Evolutionary conservation across 2,888 invertebrate species (phyloP).

Genomic region (Callyntrura sp.): DNA sequence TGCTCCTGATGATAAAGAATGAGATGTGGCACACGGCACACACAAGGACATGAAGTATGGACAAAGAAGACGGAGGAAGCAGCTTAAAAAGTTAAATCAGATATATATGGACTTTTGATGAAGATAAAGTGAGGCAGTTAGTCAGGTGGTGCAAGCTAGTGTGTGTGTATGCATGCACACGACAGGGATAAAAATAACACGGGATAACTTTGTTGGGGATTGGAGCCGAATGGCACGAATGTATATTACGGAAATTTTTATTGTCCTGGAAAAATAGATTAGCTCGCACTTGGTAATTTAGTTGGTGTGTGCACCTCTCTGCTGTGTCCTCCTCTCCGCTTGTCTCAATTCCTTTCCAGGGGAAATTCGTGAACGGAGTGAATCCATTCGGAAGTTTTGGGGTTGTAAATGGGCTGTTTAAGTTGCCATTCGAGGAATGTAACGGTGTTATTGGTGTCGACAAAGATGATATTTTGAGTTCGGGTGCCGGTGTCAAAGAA

Average conservation of each 20-base stretch:
- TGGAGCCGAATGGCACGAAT: not conserved
- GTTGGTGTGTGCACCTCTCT: slow-evolving; percentile 1
- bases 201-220: not conserved
- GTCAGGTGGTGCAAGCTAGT: slow-evolving; percentile 26
- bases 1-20: not conserved
- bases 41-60: too few species aligned
- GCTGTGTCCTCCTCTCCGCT: not conserved
- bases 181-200: not conserved
- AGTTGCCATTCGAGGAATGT: slow-evolving; percentile 89
- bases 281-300: slow-evolving; percentile 17
- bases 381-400: slow-evolving; percentile 84
- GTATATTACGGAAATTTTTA: slow-evolving; percentile 1
- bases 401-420: slow-evolving; percentile 84
- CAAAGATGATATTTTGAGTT: slow-evolving; percentile 89
- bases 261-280: not conserved
- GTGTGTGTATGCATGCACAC: too few species aligned
- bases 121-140: slow-evolving; percentile 28
- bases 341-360: not conserved
- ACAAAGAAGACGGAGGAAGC: not conserved
- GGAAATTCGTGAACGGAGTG: slow-evolving; percentile 59
- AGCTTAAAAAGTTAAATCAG: slow-evolving; percentile 3
- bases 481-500: slow-evolving; percentile 85
- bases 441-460: slow-evolving; percentile 88
- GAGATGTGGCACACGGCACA: not conserved
- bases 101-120: slow-evolving; percentile 35